A percentile compares a stretch with the other conserved stretches of the same genome.
Evolutionary conservation across 2,888 invertebrate genomes (phyloP).

Genomic region (Brachypalpus laphriformis): DNA sequence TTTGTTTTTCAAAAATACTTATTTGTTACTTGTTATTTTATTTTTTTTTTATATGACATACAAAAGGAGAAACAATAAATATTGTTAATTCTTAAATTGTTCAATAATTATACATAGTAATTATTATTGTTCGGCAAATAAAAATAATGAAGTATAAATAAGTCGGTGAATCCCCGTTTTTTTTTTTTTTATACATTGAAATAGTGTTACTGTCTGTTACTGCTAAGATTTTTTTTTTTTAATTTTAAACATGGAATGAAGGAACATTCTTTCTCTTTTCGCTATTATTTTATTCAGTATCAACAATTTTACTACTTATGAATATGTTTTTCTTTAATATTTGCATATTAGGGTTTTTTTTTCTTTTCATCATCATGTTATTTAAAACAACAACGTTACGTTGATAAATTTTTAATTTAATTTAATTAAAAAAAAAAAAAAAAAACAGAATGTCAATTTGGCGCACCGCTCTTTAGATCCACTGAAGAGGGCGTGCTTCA

Average conservation of each 20-base stretch:
- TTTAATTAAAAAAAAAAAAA: slow-evolving; percentile 32
- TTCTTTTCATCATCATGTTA: slow-evolving; percentile 41
- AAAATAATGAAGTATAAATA: slow-evolving; percentile 38
- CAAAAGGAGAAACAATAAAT: slow-evolving; percentile 40
- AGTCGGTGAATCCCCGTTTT: slow-evolving; percentile 26
- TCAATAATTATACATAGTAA: slow-evolving; percentile 21
- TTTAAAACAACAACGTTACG: slow-evolving; percentile 61
- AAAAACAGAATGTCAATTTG: slow-evolving; percentile 39
- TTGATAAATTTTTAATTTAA: slow-evolving; percentile 36
- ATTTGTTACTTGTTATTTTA: slow-evolving; percentile 14
- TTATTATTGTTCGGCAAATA: slow-evolving; percentile 40
- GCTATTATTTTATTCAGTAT: slow-evolving; percentile 69
- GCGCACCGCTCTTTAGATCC: slow-evolving; percentile 67
- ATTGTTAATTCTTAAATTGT: slow-evolving; percentile 46
- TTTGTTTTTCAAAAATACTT: slow-evolving; percentile 17
- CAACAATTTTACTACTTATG: slow-evolving; percentile 73
- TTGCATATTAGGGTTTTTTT: slow-evolving; percentile 11
- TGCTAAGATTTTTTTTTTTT: slow-evolving; percentile 42
- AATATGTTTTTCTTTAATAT: slow-evolving; percentile 60
- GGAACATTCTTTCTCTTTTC: slow-evolving; percentile 70
- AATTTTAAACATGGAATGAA: slow-evolving; percentile 73
- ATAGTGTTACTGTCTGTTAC: slow-evolving; percentile 46
- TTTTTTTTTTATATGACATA: slow-evolving; percentile 30
- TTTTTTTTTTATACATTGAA: slow-evolving; percentile 45
- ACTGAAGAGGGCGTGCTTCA: slow-evolving; percentile 63